Evolutionary conservation across 2,113 vertebrate species (phyloP).

Genomic region (Ctenodactylus gundi): DNA sequence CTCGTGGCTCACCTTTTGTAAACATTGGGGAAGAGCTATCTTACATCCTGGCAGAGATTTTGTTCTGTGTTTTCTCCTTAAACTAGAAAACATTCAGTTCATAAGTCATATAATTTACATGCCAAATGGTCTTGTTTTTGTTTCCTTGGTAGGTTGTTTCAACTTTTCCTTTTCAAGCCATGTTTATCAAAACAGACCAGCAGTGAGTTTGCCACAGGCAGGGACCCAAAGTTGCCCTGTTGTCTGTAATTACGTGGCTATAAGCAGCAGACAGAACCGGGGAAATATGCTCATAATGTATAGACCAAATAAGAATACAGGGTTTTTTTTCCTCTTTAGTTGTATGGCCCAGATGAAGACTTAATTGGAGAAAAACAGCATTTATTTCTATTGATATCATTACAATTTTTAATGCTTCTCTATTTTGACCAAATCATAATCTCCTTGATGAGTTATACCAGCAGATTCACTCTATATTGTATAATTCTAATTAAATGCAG

Average conservation of each 20-base stretch:
- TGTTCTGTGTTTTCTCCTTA: not conserved
- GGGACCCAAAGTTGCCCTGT: not conserved
- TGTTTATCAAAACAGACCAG: accelerated
- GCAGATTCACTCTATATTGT: not conserved
- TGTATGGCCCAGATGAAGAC: not conserved
- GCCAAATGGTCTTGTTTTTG: not conserved
- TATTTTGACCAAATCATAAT: slow-evolving; percentile 52
- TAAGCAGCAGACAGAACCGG: no score
- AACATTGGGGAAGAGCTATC: not conserved
- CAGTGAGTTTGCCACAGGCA: accelerated
- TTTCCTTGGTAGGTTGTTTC: not conserved
- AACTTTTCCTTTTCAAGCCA: not conserved
- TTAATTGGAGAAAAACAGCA: not conserved
- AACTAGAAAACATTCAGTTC: not conserved
- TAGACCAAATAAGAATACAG: accelerated
- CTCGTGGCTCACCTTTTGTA: not conserved
- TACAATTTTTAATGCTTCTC: slow-evolving; percentile 49
- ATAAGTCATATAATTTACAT: not conserved
- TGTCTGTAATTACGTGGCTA: accelerated
- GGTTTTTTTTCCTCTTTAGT: not conserved
- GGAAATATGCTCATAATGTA: no score
- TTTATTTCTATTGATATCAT: not conserved
- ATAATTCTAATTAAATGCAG: slow-evolving; percentile 68
- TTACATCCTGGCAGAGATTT: not conserved
- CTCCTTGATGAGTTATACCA: not conserved